A percentile compares a stretch with the other conserved stretches of the same genome.
Conservation (phyloP, 2,888 invertebrate species). For the Pachymerium ferrugineum region DNA sequence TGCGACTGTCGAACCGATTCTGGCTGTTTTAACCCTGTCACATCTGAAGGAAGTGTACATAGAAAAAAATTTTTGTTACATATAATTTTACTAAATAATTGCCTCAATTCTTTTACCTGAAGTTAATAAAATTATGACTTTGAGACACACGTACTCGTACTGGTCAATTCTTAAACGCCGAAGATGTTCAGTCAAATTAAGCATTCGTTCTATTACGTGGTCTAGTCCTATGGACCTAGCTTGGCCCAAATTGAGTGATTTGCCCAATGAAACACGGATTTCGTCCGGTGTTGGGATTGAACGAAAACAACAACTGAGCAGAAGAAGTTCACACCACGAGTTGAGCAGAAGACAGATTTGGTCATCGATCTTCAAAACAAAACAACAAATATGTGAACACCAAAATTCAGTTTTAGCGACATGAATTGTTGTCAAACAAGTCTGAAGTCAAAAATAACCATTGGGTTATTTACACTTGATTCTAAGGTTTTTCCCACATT, state of each 20-base stretch:
- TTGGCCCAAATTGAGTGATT: slow-evolving; percentile 60
- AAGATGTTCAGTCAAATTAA: slow-evolving; percentile 88
- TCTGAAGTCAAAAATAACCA: neutral
- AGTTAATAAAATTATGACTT: slow-evolving; percentile 84
- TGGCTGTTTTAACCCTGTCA: slow-evolving; percentile 85
- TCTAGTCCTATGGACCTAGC: slow-evolving; percentile 63
- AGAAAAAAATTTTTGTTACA: too few relatives aligned
- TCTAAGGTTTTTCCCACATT: too few relatives aligned
- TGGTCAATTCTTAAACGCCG: slow-evolving; percentile 82
- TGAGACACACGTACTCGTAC: slow-evolving; percentile 94
- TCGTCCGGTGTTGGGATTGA: slow-evolving; percentile 86
- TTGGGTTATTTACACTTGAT: neutral
- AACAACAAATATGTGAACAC: neutral
- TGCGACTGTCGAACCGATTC: slow-evolving; percentile 90
- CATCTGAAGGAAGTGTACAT: slow-evolving; percentile 68
- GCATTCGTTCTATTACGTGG: slow-evolving; percentile 82
- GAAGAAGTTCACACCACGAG: slow-evolving; percentile 90
- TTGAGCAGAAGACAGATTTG: slow-evolving; percentile 94
- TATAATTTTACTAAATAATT: neutral
- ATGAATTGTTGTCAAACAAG: neutral
- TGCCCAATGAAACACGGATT: slow-evolving; percentile 54
- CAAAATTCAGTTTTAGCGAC: neutral
- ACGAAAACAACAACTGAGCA: slow-evolving; percentile 90
- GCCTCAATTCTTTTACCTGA: slow-evolving; percentile 61
- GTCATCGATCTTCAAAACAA: slow-evolving; percentile 76